These are phyloP conservation scores for Drosophila orena DNA, from an alignment of 1,140 invertebrate species.

Conservation along the genomic window DNA sequence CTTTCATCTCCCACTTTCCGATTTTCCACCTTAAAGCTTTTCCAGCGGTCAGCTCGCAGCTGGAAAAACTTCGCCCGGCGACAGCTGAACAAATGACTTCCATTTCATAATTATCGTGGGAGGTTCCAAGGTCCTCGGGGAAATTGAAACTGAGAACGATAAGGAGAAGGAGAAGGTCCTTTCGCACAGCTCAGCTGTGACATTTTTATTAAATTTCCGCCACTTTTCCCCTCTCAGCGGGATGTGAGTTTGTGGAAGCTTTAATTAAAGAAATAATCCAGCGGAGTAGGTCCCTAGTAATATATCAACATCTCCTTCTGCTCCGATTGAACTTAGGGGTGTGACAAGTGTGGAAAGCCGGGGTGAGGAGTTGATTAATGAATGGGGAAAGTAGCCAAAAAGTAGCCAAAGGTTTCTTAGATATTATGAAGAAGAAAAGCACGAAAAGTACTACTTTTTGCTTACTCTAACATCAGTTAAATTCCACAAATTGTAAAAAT, in stretches of 20 bases:
- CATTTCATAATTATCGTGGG: slow-evolving; percentile 68
- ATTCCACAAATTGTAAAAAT: background rate
- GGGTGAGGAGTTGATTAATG: slow-evolving; percentile 37
- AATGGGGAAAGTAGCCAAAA: slow-evolving; percentile 3
- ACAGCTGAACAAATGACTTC: slow-evolving; percentile 52
- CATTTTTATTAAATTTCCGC: slow-evolving; percentile 70
- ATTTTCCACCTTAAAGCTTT: slow-evolving; percentile 25
- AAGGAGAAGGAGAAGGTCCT: slow-evolving; percentile 2
- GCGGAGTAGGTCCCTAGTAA: slow-evolving; percentile 21
- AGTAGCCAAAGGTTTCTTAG: slow-evolving; percentile 13
- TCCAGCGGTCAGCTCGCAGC: slow-evolving; percentile 26
- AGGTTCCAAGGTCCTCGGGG: slow-evolving; percentile 25
- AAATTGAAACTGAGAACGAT: slow-evolving; percentile 33
- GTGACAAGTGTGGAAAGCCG: background rate
- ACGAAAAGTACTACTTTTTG: background rate
- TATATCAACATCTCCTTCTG: slow-evolving; percentile 39
- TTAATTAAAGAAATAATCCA: slow-evolving; percentile 61
- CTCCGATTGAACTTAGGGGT: slow-evolving; percentile 8
- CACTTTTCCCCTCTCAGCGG: slow-evolving; percentile 7
- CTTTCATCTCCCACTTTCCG: background rate
- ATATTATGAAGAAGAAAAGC: slow-evolving; percentile 3
- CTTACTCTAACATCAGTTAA: background rate
- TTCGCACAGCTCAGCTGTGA: slow-evolving; percentile 50
- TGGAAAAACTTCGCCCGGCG: slow-evolving; percentile 28
- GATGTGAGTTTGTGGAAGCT: slow-evolving; percentile 17